Conservation (phyloP, 30 jellyfish, hydroid and myxozoan species). For the Morbakka virulenta region DNA sequence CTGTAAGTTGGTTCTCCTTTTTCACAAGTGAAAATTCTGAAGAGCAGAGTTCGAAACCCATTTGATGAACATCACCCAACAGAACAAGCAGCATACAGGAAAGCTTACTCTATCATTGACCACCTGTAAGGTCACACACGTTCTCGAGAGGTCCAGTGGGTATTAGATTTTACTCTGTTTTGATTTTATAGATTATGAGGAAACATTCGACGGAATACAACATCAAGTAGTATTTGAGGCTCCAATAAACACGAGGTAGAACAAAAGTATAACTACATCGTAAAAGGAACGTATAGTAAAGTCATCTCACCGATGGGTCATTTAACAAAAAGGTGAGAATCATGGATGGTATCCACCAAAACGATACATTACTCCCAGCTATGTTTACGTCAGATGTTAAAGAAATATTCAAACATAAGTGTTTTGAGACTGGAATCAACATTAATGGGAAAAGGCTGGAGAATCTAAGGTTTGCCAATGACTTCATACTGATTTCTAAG, state of each 20-base stretch:
- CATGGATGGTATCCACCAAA: neutral
- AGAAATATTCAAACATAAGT: neutral
- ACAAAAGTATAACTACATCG: neutral
- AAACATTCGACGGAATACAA: neutral
- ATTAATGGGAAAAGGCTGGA: neutral
- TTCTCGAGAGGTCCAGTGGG: neutral
- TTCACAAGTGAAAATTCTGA: neutral
- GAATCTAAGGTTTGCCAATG: neutral
- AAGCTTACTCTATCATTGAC: neutral
- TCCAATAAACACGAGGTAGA: neutral
- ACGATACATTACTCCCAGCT: neutral
- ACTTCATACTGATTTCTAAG: neutral
- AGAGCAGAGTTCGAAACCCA: neutral
- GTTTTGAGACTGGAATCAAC: neutral
- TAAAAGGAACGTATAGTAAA: neutral
- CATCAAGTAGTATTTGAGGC: neutral
- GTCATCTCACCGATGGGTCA: neutral
- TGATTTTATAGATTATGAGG: neutral
- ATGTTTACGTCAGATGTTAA: neutral
- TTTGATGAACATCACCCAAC: neutral
- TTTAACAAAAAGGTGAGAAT: neutral
- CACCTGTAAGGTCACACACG: too few relatives aligned
- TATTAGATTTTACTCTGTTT: neutral
- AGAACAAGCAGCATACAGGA: neutral
- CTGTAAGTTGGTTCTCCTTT: neutral